phyloP scores from a whole-genome alignment of 2,113 vertebrate species.

The Phylloscopus whistleri region DNA sequence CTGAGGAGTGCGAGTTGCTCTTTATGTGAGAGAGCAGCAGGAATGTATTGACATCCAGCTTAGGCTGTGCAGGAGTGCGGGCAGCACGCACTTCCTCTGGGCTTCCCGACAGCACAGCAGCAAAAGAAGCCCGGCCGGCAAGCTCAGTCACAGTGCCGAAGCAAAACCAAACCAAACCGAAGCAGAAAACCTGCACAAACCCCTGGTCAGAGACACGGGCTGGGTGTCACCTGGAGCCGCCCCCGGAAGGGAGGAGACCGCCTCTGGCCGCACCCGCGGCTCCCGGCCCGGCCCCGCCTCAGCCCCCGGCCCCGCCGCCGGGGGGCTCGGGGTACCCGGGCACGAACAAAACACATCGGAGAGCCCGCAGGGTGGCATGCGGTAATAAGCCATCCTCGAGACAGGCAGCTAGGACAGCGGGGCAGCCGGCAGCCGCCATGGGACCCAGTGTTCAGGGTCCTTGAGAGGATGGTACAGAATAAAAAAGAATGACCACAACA shows the following conservation, averaged over 20 bases:
- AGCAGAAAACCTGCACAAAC: no score
- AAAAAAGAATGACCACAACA: not conserved
- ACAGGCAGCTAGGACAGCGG: not conserved
- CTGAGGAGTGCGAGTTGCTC: not conserved
- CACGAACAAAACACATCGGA: no score
- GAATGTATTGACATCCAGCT: not conserved
- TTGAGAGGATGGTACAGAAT: not conserved
- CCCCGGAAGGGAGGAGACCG: not conserved
- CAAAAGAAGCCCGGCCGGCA: not conserved
- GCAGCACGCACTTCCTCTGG: rapidly evolving
- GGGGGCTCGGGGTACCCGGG: not conserved
- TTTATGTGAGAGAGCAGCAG: not conserved
- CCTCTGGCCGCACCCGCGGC: not conserved
- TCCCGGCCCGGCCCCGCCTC: no score
- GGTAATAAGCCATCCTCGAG: not conserved
- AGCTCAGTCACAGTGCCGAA: not conserved
- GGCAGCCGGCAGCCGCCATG: not conserved
- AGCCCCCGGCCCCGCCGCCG: not conserved
- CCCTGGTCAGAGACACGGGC: no score
- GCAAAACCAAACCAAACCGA: not conserved
- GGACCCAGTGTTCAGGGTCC: not conserved
- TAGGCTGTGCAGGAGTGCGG: not conserved
- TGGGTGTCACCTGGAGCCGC: no score
- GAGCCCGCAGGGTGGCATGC: not conserved
- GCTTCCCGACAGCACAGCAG: not conserved